Evolutionary conservation across 2,797 vertebrate genomes (phyloP).

Genomic region (Poecilia gillii): DNA sequence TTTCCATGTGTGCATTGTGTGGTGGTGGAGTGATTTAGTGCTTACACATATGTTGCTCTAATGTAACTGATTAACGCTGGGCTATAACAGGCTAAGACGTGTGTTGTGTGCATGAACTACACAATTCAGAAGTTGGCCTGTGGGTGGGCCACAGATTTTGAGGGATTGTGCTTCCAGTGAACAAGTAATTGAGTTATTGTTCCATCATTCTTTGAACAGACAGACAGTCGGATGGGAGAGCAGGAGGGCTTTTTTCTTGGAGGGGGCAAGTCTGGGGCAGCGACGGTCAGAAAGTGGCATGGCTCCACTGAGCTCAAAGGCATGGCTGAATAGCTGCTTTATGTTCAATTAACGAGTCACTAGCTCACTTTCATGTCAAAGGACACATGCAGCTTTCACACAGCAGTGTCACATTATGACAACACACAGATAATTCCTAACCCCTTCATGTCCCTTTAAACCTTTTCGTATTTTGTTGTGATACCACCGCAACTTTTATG

Average conservation of each 20-base stretch:
- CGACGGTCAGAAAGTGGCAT: constrained; percentile 39
- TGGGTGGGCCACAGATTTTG: constrained; percentile 52
- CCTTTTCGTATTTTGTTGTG: background rate
- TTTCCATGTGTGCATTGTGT: constrained; percentile 14
- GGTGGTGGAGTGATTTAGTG: background rate
- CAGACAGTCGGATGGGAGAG: constrained; percentile 46
- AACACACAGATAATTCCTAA: constrained; percentile 3
- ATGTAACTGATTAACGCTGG: constrained; percentile 43
- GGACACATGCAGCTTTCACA: constrained; percentile 22
- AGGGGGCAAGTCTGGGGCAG: constrained; percentile 70
- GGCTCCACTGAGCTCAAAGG: constrained; percentile 37
- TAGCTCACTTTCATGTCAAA: constrained; percentile 35
- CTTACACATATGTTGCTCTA: constrained; percentile 25
- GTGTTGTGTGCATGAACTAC: constrained; percentile 33
- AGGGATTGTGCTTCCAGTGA: constrained; percentile 53
- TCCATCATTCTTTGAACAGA: constrained; percentile 60
- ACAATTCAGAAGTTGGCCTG: constrained; percentile 9
- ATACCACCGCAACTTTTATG: background rate
- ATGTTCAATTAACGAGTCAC: constrained; percentile 49
- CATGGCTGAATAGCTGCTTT: constrained; percentile 35
- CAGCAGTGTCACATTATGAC: constrained; percentile 11
- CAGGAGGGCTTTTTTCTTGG: constrained; percentile 20
- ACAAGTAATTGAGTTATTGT: constrained; percentile 37
- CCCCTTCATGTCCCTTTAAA: background rate
- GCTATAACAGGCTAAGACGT: constrained; percentile 36